Evolutionary conservation across 2,113 vertebrate genomes (phyloP).

Genomic region (Chloropsis hardwickii): DNA sequence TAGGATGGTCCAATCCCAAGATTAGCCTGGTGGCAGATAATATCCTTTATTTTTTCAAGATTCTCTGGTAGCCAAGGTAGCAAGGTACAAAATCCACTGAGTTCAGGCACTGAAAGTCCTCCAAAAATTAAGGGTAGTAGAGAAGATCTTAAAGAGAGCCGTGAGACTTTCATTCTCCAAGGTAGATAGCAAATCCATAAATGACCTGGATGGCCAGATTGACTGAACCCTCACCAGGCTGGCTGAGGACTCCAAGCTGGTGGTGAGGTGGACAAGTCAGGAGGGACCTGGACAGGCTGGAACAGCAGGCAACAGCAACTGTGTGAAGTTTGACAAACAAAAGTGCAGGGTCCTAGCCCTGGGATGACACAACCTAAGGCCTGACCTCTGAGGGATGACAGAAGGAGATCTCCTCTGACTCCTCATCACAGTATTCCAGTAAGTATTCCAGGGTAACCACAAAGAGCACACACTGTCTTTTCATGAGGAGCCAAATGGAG

Average conservation of each 20-base stretch:
- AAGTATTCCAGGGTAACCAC: neutral
- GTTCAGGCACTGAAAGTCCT: neutral
- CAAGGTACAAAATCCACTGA: neutral
- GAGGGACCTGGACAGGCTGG: neutral
- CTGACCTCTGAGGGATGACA: neutral
- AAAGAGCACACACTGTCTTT: neutral
- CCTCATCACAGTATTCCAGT: neutral
- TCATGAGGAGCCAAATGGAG: neutral
- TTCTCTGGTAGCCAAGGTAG: neutral
- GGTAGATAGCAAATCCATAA: neutral
- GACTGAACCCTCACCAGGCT: neutral
- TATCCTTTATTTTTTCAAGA: neutral
- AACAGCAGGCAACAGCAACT: neutral
- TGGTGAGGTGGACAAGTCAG: neutral
- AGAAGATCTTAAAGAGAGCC: neutral
- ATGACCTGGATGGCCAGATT: neutral
- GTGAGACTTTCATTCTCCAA: neutral
- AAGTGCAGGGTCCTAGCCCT: neutral
- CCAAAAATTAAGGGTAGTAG: neutral
- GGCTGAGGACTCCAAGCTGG: neutral
- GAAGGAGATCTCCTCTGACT: neutral
- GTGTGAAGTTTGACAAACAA: neutral
- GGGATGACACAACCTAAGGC: neutral
- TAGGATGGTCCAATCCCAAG: neutral
- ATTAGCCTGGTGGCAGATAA: neutral